Evolutionary conservation across 2,113 vertebrate species (phyloP).

Genomic region (Myotis lucifugus): DNA sequence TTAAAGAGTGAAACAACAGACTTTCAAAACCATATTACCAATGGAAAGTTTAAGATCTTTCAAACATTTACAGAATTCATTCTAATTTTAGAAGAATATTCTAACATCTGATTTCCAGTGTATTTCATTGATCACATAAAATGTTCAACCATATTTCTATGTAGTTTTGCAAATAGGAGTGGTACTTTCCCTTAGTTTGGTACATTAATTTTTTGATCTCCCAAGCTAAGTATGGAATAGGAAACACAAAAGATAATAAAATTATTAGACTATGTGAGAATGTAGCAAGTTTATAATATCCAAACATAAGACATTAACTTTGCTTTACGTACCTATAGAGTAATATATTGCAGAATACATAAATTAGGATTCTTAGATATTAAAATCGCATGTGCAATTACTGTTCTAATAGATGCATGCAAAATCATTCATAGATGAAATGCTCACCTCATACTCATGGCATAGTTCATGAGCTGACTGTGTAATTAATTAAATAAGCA

Average conservation of each 20-base stretch:
- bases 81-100: neutral
- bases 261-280: neutral
- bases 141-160: neutral
- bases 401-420: neutral
- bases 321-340: neutral
- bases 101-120: neutral
- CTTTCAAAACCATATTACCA: neutral
- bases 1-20: neutral
- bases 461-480: neutral
- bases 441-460: neutral
- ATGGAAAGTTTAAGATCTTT: neutral
- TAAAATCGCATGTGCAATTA: neutral
- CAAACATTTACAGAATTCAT: neutral
- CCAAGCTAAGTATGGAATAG: neutral
- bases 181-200: neutral
- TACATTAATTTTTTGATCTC: neutral
- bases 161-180: neutral
- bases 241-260: neutral
- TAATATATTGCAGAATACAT: neutral
- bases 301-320: neutral
- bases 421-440: neutral
- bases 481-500: neutral
- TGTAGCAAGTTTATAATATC: neutral
- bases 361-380: neutral
- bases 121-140: neutral